These are phyloP conservation scores for Thumatha senex DNA, from an alignment of 2,888 invertebrate species.

Conservation along the genomic window DNA sequence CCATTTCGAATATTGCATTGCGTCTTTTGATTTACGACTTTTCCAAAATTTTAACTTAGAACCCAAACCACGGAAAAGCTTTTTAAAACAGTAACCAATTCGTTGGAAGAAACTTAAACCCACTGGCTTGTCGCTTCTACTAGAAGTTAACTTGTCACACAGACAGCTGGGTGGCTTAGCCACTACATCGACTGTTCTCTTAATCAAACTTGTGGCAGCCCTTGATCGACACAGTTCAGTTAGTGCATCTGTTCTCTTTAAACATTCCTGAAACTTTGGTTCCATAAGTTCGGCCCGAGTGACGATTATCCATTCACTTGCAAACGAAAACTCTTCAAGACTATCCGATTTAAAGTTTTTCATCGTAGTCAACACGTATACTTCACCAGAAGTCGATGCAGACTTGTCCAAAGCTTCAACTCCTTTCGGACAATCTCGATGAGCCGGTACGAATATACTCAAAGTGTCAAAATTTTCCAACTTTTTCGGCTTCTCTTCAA, in stretches of 20 bases:
- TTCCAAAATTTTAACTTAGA: slow-evolving; percentile 16
- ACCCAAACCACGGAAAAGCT: slow-evolving; percentile 17
- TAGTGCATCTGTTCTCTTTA: slow-evolving; percentile 53
- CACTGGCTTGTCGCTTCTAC: slow-evolving; percentile 37
- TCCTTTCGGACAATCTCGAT: slow-evolving; percentile 23
- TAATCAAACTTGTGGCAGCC: slow-evolving; percentile 44
- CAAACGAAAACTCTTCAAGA: slow-evolving; percentile 58
- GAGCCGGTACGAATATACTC: slow-evolving; percentile 27
- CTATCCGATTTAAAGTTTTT: slow-evolving; percentile 65
- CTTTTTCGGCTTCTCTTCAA: slow-evolving; percentile 42
- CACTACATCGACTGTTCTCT: slow-evolving; percentile 46
- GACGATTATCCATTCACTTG: slow-evolving; percentile 73
- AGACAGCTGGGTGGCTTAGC: slow-evolving; percentile 65
- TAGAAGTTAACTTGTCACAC: slow-evolving; percentile 49
- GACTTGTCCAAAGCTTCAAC: slow-evolving; percentile 37
- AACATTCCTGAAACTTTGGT: slow-evolving; percentile 61
- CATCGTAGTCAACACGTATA: slow-evolving; percentile 67
- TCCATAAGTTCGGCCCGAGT: slow-evolving; percentile 57
- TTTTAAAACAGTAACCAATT: slow-evolving; percentile 27
- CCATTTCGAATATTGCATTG: slow-evolving; percentile 10
- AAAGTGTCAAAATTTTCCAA: slow-evolving; percentile 43
- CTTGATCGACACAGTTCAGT: slow-evolving; percentile 57
- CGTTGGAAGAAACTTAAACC: slow-evolving; percentile 35
- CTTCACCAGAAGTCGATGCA: slow-evolving; percentile 42
- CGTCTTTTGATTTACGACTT: slow-evolving; percentile 8